Evolutionary conservation across 2,888 invertebrate species (phyloP).

Genomic region (Bellardia bayeri): DNA sequence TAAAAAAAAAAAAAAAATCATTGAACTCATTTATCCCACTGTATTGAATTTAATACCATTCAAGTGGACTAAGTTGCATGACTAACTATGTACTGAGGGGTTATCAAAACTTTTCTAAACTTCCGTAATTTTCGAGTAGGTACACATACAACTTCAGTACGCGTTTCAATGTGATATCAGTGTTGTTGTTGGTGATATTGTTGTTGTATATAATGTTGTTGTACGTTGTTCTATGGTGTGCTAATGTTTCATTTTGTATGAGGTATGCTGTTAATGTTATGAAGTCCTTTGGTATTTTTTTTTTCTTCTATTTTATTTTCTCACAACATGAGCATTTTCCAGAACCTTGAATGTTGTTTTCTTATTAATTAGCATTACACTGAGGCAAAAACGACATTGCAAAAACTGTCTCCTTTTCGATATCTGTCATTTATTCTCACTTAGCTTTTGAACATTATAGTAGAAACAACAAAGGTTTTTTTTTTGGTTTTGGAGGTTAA

Average conservation of each 20-base stretch:
- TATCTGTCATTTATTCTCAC: too few species aligned
- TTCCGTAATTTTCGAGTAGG: conserved; percentile 39
- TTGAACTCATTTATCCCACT: not conserved
- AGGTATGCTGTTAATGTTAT: conserved; percentile 49
- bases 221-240: conserved; percentile 14
- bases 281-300: conserved; percentile 49
- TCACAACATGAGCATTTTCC: not conserved
- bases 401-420: not conserved
- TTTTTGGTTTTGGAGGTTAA: too few species aligned
- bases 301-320: not conserved
- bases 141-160: conserved; percentile 40
- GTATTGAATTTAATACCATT: not conserved
- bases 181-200: not conserved
- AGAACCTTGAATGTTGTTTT: not conserved
- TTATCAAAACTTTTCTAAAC: conserved; percentile 49
- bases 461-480: too few species aligned
- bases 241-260: conserved; percentile 49
- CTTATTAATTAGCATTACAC: not conserved
- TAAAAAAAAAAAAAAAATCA: not conserved
- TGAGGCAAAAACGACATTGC: not conserved
- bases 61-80: conserved; percentile 16
- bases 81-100: conserved; percentile 23
- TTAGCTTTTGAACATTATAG: too few species aligned
- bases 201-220: conserved; percentile 23
- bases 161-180: conserved; percentile 11